These are phyloP conservation scores for Crotalus tigris DNA, from an alignment of 2,113 vertebrate species.

Conservation along the genomic window DNA sequence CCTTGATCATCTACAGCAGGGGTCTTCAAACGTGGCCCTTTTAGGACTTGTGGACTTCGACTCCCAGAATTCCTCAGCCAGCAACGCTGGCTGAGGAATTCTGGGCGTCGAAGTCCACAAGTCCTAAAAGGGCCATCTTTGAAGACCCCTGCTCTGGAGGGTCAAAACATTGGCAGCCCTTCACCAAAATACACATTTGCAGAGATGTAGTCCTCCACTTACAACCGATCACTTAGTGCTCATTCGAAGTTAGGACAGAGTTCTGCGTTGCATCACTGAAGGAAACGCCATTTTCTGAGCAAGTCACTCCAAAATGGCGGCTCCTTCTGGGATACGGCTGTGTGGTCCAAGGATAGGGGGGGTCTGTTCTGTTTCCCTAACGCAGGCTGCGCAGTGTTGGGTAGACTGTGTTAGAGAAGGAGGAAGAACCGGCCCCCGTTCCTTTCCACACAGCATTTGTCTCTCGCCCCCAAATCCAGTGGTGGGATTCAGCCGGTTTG, in stretches of 20 bases:
- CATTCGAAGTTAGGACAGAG: not conserved
- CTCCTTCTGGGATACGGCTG: not conserved
- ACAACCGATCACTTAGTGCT: not conserved
- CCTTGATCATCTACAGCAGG: not conserved
- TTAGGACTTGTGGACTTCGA: too few relatives aligned
- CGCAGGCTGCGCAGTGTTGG: accelerated
- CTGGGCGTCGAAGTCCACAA: not conserved
- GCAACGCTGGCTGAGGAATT: not conserved
- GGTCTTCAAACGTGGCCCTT: not conserved
- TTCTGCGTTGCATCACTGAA: not conserved
- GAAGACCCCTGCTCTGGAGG: not conserved
- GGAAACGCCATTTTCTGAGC: not conserved
- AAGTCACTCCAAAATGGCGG: not conserved
- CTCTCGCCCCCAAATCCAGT: too few relatives aligned
- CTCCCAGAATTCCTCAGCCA: too few relatives aligned
- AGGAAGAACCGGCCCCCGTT: not conserved
- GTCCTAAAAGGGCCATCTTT: not conserved
- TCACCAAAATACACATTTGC: not conserved
- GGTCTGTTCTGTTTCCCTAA: not conserved
- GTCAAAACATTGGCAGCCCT: not conserved
- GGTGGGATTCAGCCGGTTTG: too few relatives aligned
- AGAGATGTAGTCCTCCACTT: not conserved
- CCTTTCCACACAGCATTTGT: not conserved
- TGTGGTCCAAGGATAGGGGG: not conserved
- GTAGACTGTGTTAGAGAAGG: not conserved